These are phyloP conservation scores for Tanypteryx hageni DNA, from an alignment of 2,888 invertebrate genomes.

Conservation along the genomic window DNA sequence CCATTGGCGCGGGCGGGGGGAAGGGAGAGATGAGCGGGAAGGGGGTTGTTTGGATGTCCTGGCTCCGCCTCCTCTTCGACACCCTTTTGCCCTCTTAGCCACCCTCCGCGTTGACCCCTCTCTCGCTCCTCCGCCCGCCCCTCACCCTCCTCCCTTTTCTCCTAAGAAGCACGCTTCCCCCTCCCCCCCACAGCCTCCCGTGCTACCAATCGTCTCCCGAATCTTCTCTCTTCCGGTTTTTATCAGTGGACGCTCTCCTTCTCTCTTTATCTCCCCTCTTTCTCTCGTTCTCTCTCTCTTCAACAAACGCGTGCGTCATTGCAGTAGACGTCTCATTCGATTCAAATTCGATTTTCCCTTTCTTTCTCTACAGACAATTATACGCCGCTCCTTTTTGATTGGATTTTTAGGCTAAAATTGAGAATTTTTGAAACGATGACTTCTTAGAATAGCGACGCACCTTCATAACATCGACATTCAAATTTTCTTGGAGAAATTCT, in stretches of 20 bases:
- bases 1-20: not conserved
- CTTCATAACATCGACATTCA: too few species aligned
- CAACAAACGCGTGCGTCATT: not conserved
- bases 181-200: not conserved
- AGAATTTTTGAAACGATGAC: too few species aligned
- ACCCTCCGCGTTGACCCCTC: not conserved
- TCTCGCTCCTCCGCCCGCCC: not conserved
- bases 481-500: too few species aligned
- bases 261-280: not conserved
- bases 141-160: not conserved
- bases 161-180: not conserved
- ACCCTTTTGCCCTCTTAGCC: not conserved
- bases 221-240: slow-evolving; percentile 18
- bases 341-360: not conserved
- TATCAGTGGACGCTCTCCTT: not conserved
- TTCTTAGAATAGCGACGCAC: too few species aligned
- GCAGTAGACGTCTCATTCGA: not conserved
- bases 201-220: slow-evolving; percentile 13
- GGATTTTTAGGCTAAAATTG: too few species aligned
- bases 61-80: not conserved
- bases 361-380: too few species aligned
- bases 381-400: too few species aligned
- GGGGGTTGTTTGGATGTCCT: not conserved
- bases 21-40: not conserved
- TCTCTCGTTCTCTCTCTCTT: not conserved